These are phyloP conservation scores for Neuroterus valhalla DNA, from an alignment of 1,140 invertebrate genomes.

Conservation along the genomic window DNA sequence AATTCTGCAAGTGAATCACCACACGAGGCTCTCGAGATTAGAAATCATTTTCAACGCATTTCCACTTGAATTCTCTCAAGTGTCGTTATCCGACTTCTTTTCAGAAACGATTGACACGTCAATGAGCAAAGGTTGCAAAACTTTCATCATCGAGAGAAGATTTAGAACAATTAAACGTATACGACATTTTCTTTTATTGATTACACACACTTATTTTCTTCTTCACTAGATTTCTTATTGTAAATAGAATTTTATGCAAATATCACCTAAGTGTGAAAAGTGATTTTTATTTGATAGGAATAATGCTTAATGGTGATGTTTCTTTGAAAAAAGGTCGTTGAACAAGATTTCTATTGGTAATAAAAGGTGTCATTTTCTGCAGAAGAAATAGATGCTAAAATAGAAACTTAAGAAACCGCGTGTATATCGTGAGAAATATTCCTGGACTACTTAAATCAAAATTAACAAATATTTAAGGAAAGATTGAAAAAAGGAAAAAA, in stretches of 20 bases:
- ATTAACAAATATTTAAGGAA: no score
- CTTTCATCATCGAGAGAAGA: slow-evolving; percentile 7
- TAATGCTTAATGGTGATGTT: background rate
- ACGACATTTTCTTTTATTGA: background rate
- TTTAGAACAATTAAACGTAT: background rate
- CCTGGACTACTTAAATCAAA: background rate
- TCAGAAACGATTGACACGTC: slow-evolving; percentile 3
- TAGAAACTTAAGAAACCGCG: background rate
- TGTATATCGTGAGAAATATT: background rate
- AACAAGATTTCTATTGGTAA: background rate
- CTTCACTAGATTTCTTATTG: no score
- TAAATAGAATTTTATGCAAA: background rate
- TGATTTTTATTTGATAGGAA: background rate
- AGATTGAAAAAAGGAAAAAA: no score
- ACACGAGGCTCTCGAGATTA: background rate
- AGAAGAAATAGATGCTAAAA: background rate
- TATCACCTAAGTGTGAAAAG: background rate
- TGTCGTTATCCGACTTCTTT: background rate
- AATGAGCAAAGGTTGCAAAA: background rate
- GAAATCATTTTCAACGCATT: background rate
- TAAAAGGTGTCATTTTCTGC: background rate
- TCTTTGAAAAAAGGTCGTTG: background rate
- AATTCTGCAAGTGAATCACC: background rate
- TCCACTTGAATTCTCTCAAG: background rate
- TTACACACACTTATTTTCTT: background rate